Conservation (phyloP, 2,797 vertebrate species). For the Rhinoraja longicauda region DNA sequence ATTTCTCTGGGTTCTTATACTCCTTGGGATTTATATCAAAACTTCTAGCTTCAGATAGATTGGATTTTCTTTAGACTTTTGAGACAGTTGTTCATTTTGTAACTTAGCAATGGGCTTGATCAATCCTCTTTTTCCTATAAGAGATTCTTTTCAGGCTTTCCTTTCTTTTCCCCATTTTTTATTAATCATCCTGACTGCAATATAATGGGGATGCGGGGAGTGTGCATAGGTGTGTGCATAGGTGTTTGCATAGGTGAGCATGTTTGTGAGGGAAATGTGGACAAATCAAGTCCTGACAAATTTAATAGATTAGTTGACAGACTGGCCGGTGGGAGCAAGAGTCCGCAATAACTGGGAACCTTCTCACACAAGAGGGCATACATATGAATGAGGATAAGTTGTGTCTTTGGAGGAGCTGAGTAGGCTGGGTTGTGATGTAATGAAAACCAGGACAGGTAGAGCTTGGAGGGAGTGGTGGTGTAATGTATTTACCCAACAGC, state of each 20-base stretch:
- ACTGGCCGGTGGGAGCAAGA: background rate
- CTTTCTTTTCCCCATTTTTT: too few species aligned
- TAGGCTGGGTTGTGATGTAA: too few species aligned
- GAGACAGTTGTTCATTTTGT: background rate
- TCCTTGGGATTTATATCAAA: background rate
- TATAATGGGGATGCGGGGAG: background rate
- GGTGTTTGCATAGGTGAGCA: background rate
- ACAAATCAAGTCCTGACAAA: background rate
- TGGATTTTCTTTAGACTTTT: background rate
- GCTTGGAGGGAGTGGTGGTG: background rate
- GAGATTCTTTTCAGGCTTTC: background rate
- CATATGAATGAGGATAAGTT: background rate
- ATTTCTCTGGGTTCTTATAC: background rate
- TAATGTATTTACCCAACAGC: background rate
- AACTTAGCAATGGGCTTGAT: accelerated
- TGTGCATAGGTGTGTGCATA: background rate
- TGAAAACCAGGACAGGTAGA: too few species aligned
- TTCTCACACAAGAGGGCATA: background rate
- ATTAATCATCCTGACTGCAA: background rate
- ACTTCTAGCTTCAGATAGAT: background rate
- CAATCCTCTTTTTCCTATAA: background rate
- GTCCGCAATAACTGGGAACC: background rate
- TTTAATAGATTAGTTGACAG: background rate
- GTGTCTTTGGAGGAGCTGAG: background rate
- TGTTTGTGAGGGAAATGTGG: too few species aligned